Evolutionary conservation across 1,140 invertebrate species (phyloP).

Genomic region (Aphelenchoides besseyi): DNA sequence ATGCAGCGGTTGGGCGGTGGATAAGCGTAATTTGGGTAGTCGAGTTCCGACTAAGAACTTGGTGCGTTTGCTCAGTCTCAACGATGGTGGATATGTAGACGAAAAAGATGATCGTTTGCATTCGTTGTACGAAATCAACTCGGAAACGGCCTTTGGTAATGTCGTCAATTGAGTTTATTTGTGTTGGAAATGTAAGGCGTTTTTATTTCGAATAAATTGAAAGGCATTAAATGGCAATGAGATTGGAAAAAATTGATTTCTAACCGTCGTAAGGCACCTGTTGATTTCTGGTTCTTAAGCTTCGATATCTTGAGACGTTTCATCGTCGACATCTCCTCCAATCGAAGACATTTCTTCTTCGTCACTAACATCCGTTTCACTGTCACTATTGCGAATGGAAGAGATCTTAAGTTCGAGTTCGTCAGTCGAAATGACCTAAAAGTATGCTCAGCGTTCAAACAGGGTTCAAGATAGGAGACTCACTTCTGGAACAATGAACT

Average conservation of each 20-base stretch:
- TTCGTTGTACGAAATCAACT: constrained; percentile 8
- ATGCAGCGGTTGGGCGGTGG: constrained; percentile 9
- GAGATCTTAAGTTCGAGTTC: constrained; percentile 25
- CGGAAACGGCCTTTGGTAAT: background rate
- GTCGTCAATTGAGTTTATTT: background rate
- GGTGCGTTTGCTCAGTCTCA: background rate
- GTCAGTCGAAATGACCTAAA: constrained; percentile 33
- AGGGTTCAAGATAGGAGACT: background rate
- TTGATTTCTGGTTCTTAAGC: background rate
- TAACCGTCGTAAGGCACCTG: constrained; percentile 1
- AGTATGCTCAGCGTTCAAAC: background rate
- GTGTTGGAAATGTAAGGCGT: background rate
- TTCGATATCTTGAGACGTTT: background rate
- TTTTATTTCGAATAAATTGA: constrained; percentile 20
- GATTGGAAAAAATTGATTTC: background rate
- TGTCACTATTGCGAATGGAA: constrained; percentile 35
- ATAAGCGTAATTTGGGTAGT: background rate
- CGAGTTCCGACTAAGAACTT: constrained; percentile 15
- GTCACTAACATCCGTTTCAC: constrained; percentile 29
- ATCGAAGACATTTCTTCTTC: constrained; percentile 31
- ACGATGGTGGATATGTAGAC: background rate
- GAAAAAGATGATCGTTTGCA: background rate
- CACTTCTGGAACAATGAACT: constrained; percentile 40
- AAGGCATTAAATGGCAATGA: constrained; percentile 5
- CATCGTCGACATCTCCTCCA: background rate